These are phyloP conservation scores for Manis javanica DNA, from an alignment of 2,797 vertebrate genomes.

Conservation along the genomic window DNA sequence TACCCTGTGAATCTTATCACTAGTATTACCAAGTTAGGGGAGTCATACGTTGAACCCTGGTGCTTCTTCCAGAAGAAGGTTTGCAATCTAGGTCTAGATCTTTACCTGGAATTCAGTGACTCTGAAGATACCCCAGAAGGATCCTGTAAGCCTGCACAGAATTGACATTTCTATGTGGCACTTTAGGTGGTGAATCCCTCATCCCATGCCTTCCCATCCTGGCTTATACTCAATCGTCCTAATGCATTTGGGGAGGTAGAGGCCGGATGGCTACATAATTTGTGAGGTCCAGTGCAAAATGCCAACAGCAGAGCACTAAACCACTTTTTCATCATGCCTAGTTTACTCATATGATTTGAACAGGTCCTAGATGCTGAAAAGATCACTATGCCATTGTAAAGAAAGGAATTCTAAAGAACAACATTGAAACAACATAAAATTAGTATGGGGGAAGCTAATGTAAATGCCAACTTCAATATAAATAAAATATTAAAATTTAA, in stretches of 20 bases:
- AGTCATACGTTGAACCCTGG: neutral
- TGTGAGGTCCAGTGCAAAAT: neutral
- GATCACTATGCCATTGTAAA: neutral
- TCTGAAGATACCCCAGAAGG: neutral
- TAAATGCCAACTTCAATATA: conserved; percentile 7
- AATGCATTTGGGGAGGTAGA: neutral
- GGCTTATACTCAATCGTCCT: neutral
- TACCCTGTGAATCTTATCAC: neutral
- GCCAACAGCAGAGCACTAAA: neutral
- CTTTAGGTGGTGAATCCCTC: neutral
- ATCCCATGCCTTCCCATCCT: neutral
- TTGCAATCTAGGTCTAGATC: neutral
- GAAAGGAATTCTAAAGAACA: conserved; percentile 12
- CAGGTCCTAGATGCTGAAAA: conserved; percentile 19
- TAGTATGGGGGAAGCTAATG: conserved; percentile 1
- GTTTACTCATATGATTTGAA: conserved; percentile 18
- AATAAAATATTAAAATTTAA: conserved; percentile 11
- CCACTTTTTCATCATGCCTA: conserved; percentile 37
- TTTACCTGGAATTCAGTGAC: conserved; percentile 5
- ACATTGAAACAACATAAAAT: conserved; percentile 35
- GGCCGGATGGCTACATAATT: neutral
- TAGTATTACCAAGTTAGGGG: neutral
- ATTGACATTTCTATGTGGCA: neutral
- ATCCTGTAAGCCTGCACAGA: neutral
- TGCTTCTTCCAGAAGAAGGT: neutral